Evolutionary conservation across 2,888 invertebrate species (phyloP), one percentile per base, ranked within the genome.

Genomic region (Boloria euphrosyne): DNA sequence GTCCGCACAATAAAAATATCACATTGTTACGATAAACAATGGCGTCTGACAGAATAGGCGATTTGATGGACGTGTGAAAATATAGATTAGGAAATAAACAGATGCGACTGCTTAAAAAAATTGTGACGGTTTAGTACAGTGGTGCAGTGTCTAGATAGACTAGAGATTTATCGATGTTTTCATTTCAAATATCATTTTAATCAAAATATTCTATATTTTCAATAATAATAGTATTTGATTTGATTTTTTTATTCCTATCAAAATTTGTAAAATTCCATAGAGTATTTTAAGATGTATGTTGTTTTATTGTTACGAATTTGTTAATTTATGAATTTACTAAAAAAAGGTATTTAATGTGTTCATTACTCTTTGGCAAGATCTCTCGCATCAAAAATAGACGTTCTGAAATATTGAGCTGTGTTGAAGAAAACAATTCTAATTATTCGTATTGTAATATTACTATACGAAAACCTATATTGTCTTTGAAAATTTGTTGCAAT

Each of bases 11-110:
- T 88, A 88, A 89, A 80, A 89, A 83, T 84, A 82, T 79, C 85
- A 86, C 89, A 91, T 91, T 90, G 91, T 91, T 89, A 83, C 78
- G 85, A 90, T 89, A 90, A 89, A 91, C 90, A 91, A 91, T 89
- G 81, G 86, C 51, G 71, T 71, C 79, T 89, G 87, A 89, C 75
- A 77, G 85, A 84, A 85, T 84, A 75, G 84, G 81, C 81, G 82
- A 75, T 76, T 76, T 82, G 81, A 81, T 78, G 81, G 84, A 87
- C 83, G 84, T 86, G 85, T 82, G 83, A 82, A 84, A 80, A 82
- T 80, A 74, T 82, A 86, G 88, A 89, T 49, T 76, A 76, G 52
- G 22, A 46, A 44, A 31, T 46, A 47, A 22, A 50, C 44, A 66
- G 66, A 67, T n/a, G 50, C 17, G 43, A 13, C 50, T 49, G 5